Base-by-base conservation (phyloP, 2,113 vertebrate genomes). In the Prionailurus bengalensis region DNA sequence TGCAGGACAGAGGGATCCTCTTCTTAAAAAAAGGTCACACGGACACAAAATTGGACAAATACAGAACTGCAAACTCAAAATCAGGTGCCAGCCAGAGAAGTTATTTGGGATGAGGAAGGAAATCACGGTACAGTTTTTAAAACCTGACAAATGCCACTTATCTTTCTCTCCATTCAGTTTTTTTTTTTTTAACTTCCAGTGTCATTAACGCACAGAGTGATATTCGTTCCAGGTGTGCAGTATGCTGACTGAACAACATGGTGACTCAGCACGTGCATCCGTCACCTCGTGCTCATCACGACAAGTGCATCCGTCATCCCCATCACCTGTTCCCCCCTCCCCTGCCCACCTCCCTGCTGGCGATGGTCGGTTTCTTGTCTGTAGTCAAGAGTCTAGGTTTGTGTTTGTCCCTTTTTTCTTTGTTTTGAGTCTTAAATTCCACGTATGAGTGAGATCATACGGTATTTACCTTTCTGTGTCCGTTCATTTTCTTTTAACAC, bases 81-180 rank as follows among this genome's bases (percentile, higher is more conserved):
- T 61, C 58, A 78, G 61, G 27, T 36, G 23, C 68, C 84, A 95
- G 63, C 7, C 6, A 86, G 27, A 21, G 25, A 23, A 39, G 42
- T 90, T 33, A 86, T 39, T 84, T n/a, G 42, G 31, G 53, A 82
- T 53, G 29, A 94, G 4, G 51, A 21, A 70, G 74, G 15, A 95
- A 36, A 31, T 21, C 25, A 19, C 10, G 74, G 55, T 23, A 42
- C 16, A 31, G 42, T 66, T 19, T 15, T 55, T 33, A 85, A 89
- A 53, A 17, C 29, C 70, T 82, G 17, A 89, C 45, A 29, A 63
- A 65, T 12, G 8, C 10, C 14, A 55, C 66, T 39, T 33, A 39
- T 11, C 6, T 5, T 71, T 71, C 58, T 21, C 36, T 85, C 25
- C 33, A 15, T 5, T 79, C 29, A 48, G 31, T 70, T 66, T 66